Conservation (phyloP, 2,888 invertebrate genomes). For the Tridacna gigas region DNA sequence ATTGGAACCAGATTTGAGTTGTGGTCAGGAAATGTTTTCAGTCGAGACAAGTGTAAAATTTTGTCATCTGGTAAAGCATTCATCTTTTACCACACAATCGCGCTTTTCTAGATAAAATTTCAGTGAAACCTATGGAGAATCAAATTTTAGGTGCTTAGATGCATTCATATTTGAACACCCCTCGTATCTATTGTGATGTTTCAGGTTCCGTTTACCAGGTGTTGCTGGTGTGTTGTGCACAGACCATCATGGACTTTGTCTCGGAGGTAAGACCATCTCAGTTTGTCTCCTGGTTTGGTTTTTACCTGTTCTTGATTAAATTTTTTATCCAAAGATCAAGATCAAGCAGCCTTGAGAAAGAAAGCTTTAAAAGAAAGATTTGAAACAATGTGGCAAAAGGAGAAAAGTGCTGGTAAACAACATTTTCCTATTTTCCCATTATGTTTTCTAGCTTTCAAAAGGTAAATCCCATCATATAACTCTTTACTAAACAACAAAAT, state of each 20-base stretch:
- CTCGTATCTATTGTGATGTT: slow-evolving; percentile 54
- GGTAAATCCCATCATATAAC: too few species aligned
- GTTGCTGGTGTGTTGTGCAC: slow-evolving; percentile 76
- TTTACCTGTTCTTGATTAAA: not conserved
- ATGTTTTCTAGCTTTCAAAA: too few species aligned
- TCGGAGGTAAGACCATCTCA: slow-evolving; percentile 69
- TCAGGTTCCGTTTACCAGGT: slow-evolving; percentile 76
- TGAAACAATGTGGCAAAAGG: not conserved
- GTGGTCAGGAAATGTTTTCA: too few species aligned
- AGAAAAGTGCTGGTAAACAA: not conserved
- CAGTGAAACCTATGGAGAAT: too few species aligned
- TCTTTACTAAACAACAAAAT: too few species aligned
- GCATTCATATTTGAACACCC: too few species aligned
- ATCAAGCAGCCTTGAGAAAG: too few species aligned
- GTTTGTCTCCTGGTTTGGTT: not conserved
- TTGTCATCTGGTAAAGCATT: too few species aligned
- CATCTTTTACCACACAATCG: not conserved
- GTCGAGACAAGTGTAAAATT: too few species aligned
- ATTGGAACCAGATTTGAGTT: too few species aligned
- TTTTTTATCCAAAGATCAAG: not conserved
- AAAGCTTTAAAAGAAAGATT: not conserved
- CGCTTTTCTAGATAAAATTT: not conserved
- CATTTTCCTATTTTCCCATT: not conserved
- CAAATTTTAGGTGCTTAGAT: too few species aligned
- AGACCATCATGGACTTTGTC: slow-evolving; percentile 77